Conservation (phyloP, 2,113 vertebrate genomes). For the Procapra przewalskii region DNA sequence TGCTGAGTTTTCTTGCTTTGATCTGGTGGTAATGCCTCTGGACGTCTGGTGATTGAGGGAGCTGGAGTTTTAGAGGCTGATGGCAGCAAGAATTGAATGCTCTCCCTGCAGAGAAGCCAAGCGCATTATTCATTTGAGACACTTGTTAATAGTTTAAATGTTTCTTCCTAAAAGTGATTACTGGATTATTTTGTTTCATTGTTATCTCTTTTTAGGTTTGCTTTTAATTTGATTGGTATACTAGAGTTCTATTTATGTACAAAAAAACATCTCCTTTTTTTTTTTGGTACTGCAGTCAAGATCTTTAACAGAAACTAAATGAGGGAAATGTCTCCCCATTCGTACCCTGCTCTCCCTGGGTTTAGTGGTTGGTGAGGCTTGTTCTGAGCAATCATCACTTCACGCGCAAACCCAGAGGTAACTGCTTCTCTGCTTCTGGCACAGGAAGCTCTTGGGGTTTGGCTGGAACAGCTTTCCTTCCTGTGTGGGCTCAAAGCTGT, state of each 20-base stretch:
- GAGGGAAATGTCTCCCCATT: background rate
- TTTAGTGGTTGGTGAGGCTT: background rate
- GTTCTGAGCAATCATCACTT: background rate
- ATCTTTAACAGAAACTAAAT: background rate
- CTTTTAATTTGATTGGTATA: background rate
- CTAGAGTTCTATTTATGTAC: background rate
- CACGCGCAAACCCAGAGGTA: background rate
- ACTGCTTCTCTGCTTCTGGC: slow-evolving; percentile 11
- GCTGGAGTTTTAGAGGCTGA: background rate
- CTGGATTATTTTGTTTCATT: background rate
- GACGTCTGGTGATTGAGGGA: background rate
- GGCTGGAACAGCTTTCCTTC: slow-evolving; percentile 90
- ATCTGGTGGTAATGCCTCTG: background rate
- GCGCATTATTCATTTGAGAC: background rate
- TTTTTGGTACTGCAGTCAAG: background rate
- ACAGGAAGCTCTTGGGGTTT: slow-evolving; percentile 89
- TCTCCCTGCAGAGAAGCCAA: background rate
- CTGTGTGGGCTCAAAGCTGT: slow-evolving; percentile 88
- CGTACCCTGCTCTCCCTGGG: background rate
- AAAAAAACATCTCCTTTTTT: background rate
- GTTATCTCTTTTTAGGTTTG: background rate
- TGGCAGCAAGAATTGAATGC: background rate
- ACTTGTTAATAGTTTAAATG: background rate
- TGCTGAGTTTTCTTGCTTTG: background rate
- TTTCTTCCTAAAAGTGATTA: background rate